Evolutionary conservation across 2,888 invertebrate species (phyloP).

Genomic region (Heteromyza rotundicornis): DNA sequence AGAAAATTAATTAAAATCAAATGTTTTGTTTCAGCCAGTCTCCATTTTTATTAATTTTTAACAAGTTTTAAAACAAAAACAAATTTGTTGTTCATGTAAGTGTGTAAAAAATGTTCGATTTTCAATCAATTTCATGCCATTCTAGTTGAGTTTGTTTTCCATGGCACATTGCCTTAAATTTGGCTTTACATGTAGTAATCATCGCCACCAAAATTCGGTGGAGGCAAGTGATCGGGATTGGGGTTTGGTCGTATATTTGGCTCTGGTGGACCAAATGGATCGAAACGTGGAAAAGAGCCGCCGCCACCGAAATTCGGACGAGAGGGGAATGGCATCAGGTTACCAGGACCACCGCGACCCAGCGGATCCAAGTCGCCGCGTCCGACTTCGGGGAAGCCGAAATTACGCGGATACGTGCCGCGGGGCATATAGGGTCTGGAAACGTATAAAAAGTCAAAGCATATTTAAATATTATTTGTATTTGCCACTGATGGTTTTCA

Average conservation of each 20-base stretch:
- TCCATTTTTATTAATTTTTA: too few species aligned
- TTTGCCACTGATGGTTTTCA: not conserved
- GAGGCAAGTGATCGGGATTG: constrained; percentile 74
- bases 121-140: too few species aligned
- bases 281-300: constrained; percentile 71
- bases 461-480: not conserved
- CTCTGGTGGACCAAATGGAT: constrained; percentile 79
- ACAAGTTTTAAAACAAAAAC: not conserved
- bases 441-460: too few species aligned
- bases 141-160: too few species aligned
- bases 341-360: constrained; percentile 61
- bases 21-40: too few species aligned
- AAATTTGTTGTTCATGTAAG: too few species aligned
- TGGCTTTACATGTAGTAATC: constrained; percentile 44
- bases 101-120: too few species aligned
- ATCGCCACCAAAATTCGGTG: constrained; percentile 66
- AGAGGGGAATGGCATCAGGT: constrained; percentile 46
- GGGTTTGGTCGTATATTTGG: constrained; percentile 63
- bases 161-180: too few species aligned
- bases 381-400: constrained; percentile 67
- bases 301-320: constrained; percentile 31
- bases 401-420: constrained; percentile 45
- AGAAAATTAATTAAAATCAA: too few species aligned
- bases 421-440: constrained; percentile 33
- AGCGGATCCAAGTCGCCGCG: constrained; percentile 82